Conservation (phyloP, 1,140 invertebrate species). For the Akabosia matsudoensis region DNA sequence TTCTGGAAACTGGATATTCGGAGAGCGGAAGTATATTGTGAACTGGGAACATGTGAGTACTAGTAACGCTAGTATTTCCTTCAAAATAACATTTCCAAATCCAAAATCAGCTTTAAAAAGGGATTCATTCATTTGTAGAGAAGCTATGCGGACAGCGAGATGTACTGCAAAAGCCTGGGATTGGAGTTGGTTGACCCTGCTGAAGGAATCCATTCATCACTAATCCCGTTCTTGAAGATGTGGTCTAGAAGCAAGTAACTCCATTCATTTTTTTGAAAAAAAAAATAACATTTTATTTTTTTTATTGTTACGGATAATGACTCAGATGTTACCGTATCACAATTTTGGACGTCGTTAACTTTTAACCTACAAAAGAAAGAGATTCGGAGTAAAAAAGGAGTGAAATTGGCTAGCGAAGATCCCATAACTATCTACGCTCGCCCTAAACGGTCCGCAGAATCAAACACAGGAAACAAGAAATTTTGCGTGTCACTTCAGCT, state of each 20-base stretch:
- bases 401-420: background rate
- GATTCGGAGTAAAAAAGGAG: background rate
- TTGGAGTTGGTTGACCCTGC: background rate
- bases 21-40: background rate
- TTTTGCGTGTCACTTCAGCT: background rate
- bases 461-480: background rate
- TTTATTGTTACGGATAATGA: no score
- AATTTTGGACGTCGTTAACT: conserved; percentile 1
- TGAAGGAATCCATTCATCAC: no score
- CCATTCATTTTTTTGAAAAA: background rate
- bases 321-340: background rate
- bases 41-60: background rate
- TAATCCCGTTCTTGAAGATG: conserved; percentile 7
- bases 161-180: background rate
- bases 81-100: background rate
- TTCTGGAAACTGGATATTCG: background rate
- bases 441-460: background rate
- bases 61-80: background rate
- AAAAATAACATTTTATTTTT: background rate
- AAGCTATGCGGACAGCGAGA: background rate
- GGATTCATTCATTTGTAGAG: background rate
- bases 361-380: background rate
- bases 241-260: background rate
- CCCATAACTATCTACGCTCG: background rate
- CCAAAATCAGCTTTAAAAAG: background rate